phyloP scores from a whole-genome alignment of 2,797 vertebrate species.

The Falco concolor region DNA sequence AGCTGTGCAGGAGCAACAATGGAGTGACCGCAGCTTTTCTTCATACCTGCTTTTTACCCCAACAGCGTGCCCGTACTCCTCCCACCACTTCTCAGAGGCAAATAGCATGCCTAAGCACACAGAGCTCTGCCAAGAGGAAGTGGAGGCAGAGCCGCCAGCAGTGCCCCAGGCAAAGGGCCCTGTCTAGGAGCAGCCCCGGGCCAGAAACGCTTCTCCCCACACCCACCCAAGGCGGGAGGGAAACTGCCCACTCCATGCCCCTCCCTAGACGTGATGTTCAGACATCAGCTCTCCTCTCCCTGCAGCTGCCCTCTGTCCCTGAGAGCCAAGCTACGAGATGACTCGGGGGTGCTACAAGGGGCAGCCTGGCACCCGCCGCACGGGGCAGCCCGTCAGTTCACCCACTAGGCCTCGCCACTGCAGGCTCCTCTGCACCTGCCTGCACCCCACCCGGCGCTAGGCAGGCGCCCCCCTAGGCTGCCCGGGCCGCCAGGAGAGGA shows the following conservation, averaged over 20 bases:
- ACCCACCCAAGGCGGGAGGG: neutral
- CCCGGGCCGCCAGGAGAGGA: fast-evolving
- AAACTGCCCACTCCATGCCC: neutral
- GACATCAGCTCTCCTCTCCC: fast-evolving
- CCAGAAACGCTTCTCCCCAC: neutral
- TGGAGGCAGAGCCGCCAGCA: neutral
- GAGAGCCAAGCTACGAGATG: fast-evolving
- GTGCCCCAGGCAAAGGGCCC: neutral
- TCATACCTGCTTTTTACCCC: neutral
- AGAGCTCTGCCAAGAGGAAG: neutral
- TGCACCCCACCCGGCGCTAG: fast-evolving
- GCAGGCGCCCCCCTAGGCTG: neutral
- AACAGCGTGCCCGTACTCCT: neutral
- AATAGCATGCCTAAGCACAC: neutral
- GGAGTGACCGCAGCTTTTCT: neutral
- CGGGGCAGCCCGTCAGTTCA: neutral
- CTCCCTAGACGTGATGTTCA: neutral
- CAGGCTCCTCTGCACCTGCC: neutral
- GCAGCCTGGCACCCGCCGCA: fast-evolving
- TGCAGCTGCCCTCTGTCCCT: neutral
- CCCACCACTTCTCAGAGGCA: neutral
- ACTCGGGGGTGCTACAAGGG: fast-evolving
- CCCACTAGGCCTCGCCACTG: neutral
- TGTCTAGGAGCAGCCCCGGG: fast-evolving
- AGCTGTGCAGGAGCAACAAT: neutral